Evolutionary conservation across 2,113 vertebrate genomes (phyloP), one percentile per base, ranked within the genome.

Genomic region (Nibea albiflora): DNA sequence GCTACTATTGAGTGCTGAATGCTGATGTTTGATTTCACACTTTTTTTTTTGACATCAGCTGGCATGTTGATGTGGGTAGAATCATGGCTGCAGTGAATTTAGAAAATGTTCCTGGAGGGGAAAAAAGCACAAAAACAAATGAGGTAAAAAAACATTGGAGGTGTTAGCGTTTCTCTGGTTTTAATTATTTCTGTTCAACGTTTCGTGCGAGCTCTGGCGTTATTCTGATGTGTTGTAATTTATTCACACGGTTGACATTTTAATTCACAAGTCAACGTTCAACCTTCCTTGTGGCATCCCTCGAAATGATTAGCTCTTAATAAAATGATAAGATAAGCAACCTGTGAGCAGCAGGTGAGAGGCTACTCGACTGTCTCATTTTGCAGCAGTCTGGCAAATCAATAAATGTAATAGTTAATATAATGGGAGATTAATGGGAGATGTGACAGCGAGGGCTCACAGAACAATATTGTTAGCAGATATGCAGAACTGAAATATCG

Each of bases 21-120:
- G 62, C 68, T 78, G 69, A 77, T 80, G 81, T 81, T 85, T 70
- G 52, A 22, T 76, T 75, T 81, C 60, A 66, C 71, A 73, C 53
- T 20, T 1, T 83, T 64, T 52, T 67, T 52, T 11, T 42, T 61
- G 46, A 70, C 56, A 70, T 86, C 77, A 72, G 73, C 70, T 76
- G 78, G 78, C 85, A 76, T 71, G 53, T 8, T 56, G 50, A 54
- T 66, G 73, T 66, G 57, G 52, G 69, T 52, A 69, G 70, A 64
- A 63, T 78, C 76, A 66, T 46, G 44, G 47, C 62, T 67, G 60
- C 44, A 42, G 47, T 17, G 16, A 39, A 64, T 56, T 49, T 28
- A 82, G 47, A n/a, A 76, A 62, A 20, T 47, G 52, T 20, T 49
- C 16, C 64, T 58, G 16, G n/a, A 35, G 35, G 6, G 31, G 64